Percentiles rank a stretch among this genome's conserved stretches.
These are phyloP conservation scores for Drosophila flavopinicola DNA, from an alignment of 2,888 invertebrate species.

Conservation along the genomic window DNA sequence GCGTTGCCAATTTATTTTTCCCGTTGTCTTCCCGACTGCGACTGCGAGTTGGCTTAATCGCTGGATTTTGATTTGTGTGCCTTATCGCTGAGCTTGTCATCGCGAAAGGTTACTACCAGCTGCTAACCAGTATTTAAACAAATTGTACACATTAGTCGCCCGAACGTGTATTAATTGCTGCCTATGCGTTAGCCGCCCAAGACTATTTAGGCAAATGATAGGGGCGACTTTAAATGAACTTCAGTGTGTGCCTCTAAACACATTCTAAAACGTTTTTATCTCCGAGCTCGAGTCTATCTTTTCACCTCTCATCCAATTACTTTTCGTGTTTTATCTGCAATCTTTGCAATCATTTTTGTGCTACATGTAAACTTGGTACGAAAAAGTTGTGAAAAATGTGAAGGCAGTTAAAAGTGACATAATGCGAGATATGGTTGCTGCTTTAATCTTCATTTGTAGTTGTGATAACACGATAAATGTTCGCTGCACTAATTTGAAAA, in stretches of 20 bases:
- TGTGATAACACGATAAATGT: too few relatives aligned
- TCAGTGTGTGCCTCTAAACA: background rate
- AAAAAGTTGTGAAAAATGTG: background rate
- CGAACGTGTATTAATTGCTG: conserved; percentile 38
- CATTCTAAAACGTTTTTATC: conserved; percentile 12
- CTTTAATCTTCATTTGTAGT: too few relatives aligned
- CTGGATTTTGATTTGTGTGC: conserved; percentile 41
- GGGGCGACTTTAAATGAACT: background rate
- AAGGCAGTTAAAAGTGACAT: background rate
- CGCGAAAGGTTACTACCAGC: conserved; percentile 39
- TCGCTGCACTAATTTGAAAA: too few relatives aligned
- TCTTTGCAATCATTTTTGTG: background rate
- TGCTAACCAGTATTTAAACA: conserved; percentile 28
- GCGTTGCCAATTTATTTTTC: conserved; percentile 57
- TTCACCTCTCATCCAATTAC: background rate
- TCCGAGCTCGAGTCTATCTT: background rate
- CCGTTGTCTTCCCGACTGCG: conserved; percentile 20
- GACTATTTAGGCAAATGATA: conserved; percentile 12
- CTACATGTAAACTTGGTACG: background rate
- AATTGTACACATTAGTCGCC: conserved; percentile 56
- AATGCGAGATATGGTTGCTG: too few relatives aligned
- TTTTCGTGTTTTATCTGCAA: background rate
- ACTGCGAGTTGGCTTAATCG: conserved; percentile 30
- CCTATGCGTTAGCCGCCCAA: background rate
- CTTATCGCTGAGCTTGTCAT: conserved; percentile 49